Base-by-base conservation (phyloP, 2,113 vertebrate species). In the Phasianus colchicus region DNA sequence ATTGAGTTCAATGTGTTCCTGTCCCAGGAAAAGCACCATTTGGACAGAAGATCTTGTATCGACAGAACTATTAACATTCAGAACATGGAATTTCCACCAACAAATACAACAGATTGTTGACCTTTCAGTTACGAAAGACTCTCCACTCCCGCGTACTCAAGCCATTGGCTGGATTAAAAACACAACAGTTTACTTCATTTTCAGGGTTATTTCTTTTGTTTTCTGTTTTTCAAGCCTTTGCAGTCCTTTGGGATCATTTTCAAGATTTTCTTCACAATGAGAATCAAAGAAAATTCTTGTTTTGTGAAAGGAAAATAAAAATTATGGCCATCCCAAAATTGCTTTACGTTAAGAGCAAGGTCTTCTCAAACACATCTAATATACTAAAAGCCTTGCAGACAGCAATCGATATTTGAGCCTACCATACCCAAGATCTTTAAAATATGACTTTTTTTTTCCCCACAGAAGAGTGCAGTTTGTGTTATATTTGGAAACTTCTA, bases 311-410 rank as follows among this genome's bases (percentile, higher is more conserved):
- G 50, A 92, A 90, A 84, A 72, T 16, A 83, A 89, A 61, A 93
- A n/a, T 36, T 13, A 34, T 17, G 7, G 60, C 42, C 80, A 32
- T 76, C n/a, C 21, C 67, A 19, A 95, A 95, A 91, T 47, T 74
- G 30, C 67, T 74, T 54, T 58, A 50, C 15, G 29, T 19, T 30
- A 63, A 82, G 64, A 73, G 71, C 42, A 84, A 76, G 38, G 25
- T 65, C 50, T 89, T 88, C 63, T 74, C 82, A 88, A 69, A 89
- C 93, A 78, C 21, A 88, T 47, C 32, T 38, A 38, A 69, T 74
- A 71, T 47, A 83, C 58, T 60, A 36, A 11, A 87, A 60, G 42
- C n/a, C 38, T 86, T 32, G 69, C 5, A 74, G 38, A 74, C 27
- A 91, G 60, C 27, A 83, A 80, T 36, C 52, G 83, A 79, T 92